Conservation (phyloP, 2,888 invertebrate species). For the Ceramica pisi region DNA sequence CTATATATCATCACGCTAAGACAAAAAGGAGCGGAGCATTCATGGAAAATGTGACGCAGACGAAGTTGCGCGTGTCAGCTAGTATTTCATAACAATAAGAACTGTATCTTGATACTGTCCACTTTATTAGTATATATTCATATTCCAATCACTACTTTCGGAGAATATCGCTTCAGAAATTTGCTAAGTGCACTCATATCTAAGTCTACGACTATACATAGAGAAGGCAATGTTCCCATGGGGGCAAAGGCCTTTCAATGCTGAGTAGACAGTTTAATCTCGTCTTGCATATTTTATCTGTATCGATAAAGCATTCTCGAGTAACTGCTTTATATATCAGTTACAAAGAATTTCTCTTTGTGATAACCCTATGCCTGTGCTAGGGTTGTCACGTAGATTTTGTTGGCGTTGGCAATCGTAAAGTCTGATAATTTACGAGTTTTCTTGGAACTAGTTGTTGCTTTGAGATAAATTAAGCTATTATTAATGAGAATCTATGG, state of each 20-base stretch:
- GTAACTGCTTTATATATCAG: slow-evolving; percentile 2
- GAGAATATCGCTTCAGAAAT: not conserved
- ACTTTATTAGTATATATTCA: no score
- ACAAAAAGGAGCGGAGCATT: no score
- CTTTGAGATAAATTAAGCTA: not conserved
- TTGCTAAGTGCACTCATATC: not conserved
- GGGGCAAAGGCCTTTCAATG: slow-evolving; percentile 52
- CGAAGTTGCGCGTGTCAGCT: no score
- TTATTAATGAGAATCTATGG: not conserved
- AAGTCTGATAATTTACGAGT: not conserved
- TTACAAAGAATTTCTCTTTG: slow-evolving; percentile 14
- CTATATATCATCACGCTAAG: no score
- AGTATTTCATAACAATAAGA: no score
- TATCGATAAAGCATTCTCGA: slow-evolving; percentile 31
- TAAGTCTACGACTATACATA: not conserved
- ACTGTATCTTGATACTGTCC: no score
- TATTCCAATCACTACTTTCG: not conserved
- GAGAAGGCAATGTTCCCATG: slow-evolving; percentile 25
- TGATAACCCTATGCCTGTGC: slow-evolving; percentile 17
- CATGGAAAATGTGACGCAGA: no score
- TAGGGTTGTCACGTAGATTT: slow-evolving; percentile 4
- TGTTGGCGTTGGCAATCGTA: not conserved
- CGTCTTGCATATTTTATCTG: slow-evolving; percentile 43
- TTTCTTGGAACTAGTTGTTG: not conserved
- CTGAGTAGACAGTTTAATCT: slow-evolving; percentile 34